phyloP scores from a whole-genome alignment of 2,113 vertebrate genomes.

The Vidua chalybeata region DNA sequence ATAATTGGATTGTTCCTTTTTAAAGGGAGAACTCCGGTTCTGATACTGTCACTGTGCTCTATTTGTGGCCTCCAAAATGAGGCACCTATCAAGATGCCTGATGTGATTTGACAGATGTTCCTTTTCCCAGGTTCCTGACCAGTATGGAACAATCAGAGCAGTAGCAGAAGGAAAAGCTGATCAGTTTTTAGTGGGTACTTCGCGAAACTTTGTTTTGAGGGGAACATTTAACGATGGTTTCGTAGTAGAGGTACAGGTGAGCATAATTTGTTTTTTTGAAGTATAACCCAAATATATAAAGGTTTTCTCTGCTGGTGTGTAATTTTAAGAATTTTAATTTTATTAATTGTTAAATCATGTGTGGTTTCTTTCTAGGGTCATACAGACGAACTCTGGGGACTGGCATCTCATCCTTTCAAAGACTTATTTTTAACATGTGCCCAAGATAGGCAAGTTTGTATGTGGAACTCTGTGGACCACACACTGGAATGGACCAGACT shows the following conservation, averaged over 20 bases:
- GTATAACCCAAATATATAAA: neutral
- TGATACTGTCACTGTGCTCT: accelerated
- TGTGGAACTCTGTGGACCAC: constrained; percentile 91
- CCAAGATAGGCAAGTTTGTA: constrained; percentile 93
- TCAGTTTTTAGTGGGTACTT: constrained; percentile 94
- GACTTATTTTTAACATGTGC: constrained; percentile 92
- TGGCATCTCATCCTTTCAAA: constrained; percentile 93
- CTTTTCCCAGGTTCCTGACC: constrained; percentile 89
- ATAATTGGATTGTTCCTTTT: neutral
- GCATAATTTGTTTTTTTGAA: neutral
- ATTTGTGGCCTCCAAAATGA: neutral
- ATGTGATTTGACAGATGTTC: neutral
- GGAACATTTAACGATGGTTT: constrained; percentile 96
- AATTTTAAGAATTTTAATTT: neutral
- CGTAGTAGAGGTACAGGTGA: constrained; percentile 93
- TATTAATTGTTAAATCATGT: neutral
- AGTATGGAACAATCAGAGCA: constrained; percentile 93
- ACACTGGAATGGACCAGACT: constrained; percentile 92
- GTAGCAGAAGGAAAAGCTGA: constrained; percentile 94
- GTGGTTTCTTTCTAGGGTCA: constrained; percentile 83
- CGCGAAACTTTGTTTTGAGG: constrained; percentile 92
- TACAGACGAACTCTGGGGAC: constrained; percentile 97
- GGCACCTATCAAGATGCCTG: neutral
- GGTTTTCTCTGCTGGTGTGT: neutral
- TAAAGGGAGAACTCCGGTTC: neutral